Conservation (phyloP, 2,888 invertebrate species). For the Caenorhabditis doughertyi region DNA sequence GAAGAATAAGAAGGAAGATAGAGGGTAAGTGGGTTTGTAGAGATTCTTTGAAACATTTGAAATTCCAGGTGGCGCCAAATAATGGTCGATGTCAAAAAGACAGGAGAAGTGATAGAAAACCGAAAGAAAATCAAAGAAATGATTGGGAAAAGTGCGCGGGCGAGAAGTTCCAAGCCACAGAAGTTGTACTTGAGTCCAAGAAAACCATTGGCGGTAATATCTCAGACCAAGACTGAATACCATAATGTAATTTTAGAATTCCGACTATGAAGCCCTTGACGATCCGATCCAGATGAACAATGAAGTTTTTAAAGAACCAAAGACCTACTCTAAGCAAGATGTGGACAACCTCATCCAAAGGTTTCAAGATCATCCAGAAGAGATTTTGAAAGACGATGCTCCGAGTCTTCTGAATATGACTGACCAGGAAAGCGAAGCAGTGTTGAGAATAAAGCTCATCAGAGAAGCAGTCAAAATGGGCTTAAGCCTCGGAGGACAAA, state of each 20-base stretch:
- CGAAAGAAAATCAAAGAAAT: conserved; percentile 59
- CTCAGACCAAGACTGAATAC: not conserved
- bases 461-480: conserved; percentile 69
- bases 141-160: conserved; percentile 45
- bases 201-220: conserved; percentile 24
- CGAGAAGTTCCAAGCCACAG: conserved; percentile 1
- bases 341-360: conserved; percentile 38
- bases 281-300: conserved; percentile 36
- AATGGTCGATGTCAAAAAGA: conserved; percentile 56
- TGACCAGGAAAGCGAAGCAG: conserved; percentile 36
- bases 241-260: conserved; percentile 14
- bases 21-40: conserved; percentile 14
- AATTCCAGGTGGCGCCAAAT: conserved; percentile 57
- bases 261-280: conserved; percentile 21
- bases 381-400: conserved; percentile 42
- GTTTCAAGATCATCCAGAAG: conserved; percentile 57
- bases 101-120: conserved; percentile 50
- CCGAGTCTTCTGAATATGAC: conserved; percentile 50
- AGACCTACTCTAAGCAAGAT: not conserved
- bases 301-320: not conserved
- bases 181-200: conserved; percentile 14
- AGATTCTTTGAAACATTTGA: too few species aligned
- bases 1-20: conserved; percentile 64
- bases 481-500: conserved; percentile 65
- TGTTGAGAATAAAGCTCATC: conserved; percentile 49